Conservation (phyloP, 2,797 vertebrate genomes). For the Myripristis jacobus region DNA sequence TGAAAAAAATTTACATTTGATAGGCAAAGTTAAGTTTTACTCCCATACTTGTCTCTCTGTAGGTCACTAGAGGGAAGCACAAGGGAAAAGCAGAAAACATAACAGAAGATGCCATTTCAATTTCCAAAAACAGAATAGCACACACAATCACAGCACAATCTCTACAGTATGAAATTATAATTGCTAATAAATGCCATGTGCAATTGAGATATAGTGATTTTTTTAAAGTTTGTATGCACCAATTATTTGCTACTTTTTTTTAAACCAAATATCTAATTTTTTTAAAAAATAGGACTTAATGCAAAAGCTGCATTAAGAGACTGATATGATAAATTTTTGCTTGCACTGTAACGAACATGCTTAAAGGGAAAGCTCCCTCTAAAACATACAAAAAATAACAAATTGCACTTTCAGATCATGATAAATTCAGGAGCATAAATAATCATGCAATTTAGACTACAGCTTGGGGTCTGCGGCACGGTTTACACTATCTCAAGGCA, state of each 20-base stretch:
- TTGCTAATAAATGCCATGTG: constrained; percentile 39
- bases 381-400: constrained; percentile 44
- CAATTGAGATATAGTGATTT: constrained; percentile 31
- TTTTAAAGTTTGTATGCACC: background rate
- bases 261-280: constrained; percentile 16
- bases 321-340: constrained; percentile 12
- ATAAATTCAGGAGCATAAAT: constrained; percentile 60
- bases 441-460: constrained; percentile 63
- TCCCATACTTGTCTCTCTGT: constrained; percentile 99
- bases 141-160: constrained; percentile 46
- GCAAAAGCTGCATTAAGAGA: constrained; percentile 30
- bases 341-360: constrained; percentile 19
- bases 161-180: constrained; percentile 11
- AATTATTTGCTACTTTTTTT: background rate
- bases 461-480: constrained; percentile 51
- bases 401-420: constrained; percentile 41
- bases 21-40: constrained; percentile 99
- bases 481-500: constrained; percentile 71
- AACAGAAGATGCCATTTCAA: constrained; percentile 88
- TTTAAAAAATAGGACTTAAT: constrained; percentile 18
- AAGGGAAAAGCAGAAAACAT: constrained; percentile 92
- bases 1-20: constrained; percentile 99
- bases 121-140: constrained; percentile 65
- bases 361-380: constrained; percentile 37
- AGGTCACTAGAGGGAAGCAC: constrained; percentile 99